Evolutionary conservation across 2,888 invertebrate genomes (phyloP).

Genomic region (Branchellion lobata): DNA sequence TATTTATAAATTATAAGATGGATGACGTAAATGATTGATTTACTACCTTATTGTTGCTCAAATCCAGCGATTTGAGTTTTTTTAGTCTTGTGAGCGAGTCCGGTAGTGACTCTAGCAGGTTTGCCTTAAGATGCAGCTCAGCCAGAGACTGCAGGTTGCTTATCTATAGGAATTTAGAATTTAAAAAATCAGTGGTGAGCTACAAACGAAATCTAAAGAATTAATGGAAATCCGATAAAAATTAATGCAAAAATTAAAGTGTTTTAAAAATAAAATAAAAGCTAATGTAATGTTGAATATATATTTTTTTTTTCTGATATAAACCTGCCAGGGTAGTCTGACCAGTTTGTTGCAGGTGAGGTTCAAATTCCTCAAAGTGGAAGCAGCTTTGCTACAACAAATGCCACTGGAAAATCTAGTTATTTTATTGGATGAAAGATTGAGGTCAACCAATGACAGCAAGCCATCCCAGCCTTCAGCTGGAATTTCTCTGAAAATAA

Average conservation of each 20-base stretch:
- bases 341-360: not conserved
- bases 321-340: not conserved
- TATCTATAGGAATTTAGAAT: not conserved
- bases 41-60: not conserved
- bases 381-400: not conserved
- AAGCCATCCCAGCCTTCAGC: not conserved
- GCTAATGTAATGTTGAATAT: too few relatives aligned
- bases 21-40: not conserved
- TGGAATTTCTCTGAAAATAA: not conserved
- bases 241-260: not conserved
- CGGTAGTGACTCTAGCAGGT: not conserved
- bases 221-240: not conserved
- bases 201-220: too few relatives aligned
- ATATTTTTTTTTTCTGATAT: too few relatives aligned
- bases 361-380: not conserved
- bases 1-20: too few relatives aligned
- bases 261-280: not conserved
- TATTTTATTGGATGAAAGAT: constrained; percentile 3
- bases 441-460: not conserved
- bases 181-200: too few relatives aligned
- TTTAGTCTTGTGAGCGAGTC: not conserved
- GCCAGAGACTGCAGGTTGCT: not conserved
- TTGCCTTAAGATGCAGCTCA: not conserved
- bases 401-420: not conserved
- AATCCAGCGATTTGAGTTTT: not conserved